phyloP scores from a whole-genome alignment of 2,113 vertebrate genomes.

The Anser brachyrhynchus region DNA sequence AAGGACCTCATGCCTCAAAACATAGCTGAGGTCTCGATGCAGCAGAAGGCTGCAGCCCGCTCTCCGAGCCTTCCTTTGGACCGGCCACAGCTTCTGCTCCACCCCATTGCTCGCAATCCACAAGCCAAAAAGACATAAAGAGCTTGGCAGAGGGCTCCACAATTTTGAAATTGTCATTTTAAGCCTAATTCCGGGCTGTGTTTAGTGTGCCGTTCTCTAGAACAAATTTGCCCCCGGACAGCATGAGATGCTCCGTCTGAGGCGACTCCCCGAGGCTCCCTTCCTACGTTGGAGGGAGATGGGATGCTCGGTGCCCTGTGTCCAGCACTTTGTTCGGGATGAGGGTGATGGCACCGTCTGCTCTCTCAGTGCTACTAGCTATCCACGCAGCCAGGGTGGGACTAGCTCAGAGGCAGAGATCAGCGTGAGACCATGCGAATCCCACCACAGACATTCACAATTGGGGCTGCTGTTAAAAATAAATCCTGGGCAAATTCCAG shows the following conservation, averaged over 20 bases:
- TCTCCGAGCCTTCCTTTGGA: neutral
- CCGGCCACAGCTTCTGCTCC: neutral
- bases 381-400: neutral
- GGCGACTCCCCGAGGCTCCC: neutral
- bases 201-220: neutral
- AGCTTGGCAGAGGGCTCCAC: neutral
- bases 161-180: neutral
- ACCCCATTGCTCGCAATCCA: neutral
- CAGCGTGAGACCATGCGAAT: neutral
- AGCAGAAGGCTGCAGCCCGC: neutral
- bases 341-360: fast-evolving
- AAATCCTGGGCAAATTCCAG: constrained; percentile 10
- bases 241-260: neutral
- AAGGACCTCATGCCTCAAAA: neutral
- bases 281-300: neutral
- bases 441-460: neutral
- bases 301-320: fast-evolving
- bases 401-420: neutral
- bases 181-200: neutral
- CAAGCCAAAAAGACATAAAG: neutral
- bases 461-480: constrained; percentile 22
- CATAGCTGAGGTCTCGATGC: neutral
- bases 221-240: neutral
- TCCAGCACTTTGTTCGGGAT: neutral
- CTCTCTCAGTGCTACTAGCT: neutral